phyloP scores from a whole-genome alignment of 2,888 invertebrate species.

The Caenorhabditis panamensis region DNA sequence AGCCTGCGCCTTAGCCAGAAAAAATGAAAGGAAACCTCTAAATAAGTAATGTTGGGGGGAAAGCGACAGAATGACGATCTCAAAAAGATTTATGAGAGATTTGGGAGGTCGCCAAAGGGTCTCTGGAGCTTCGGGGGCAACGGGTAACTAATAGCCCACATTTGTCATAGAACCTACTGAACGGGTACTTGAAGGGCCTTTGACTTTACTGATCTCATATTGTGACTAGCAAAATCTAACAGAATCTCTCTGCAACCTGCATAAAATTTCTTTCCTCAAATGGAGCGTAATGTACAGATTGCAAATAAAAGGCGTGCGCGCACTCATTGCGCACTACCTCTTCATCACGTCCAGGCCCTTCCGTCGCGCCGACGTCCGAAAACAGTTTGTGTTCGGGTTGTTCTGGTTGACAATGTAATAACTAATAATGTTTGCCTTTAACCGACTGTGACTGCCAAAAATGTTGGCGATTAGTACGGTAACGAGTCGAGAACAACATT shows the following conservation, averaged over 20 bases:
- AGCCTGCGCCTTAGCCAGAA: background rate
- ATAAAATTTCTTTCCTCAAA: conserved; percentile 20
- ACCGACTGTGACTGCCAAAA: conserved; percentile 10
- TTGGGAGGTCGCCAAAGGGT: conserved; percentile 4
- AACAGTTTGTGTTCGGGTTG: conserved; percentile 19
- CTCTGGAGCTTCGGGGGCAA: conserved; percentile 8
- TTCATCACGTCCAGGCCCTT: conserved; percentile 40
- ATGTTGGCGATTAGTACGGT: background rate
- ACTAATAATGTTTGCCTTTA: conserved; percentile 16
- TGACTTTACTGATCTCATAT: too few relatives aligned
- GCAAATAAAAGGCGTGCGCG: conserved; percentile 54
- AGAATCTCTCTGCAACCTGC: background rate
- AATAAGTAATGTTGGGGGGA: background rate
- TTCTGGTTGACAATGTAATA: conserved; percentile 8
- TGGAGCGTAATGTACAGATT: conserved; percentile 54
- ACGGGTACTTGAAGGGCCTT: conserved; percentile 25
- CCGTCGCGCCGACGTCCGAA: conserved; percentile 1
- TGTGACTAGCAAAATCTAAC: too few relatives aligned
- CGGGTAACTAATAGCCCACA: conserved; percentile 26
- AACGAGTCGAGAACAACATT: conserved; percentile 21
- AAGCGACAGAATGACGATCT: conserved; percentile 29
- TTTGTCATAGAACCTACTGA: conserved; percentile 50
- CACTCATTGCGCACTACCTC: conserved; percentile 54
- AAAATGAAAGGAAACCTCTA: background rate
- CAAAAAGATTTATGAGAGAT: conserved; percentile 29